Evolutionary conservation across 2,888 invertebrate species (phyloP), one percentile per base, ranked within the genome.

Genomic region (Leucoptera coffeella): DNA sequence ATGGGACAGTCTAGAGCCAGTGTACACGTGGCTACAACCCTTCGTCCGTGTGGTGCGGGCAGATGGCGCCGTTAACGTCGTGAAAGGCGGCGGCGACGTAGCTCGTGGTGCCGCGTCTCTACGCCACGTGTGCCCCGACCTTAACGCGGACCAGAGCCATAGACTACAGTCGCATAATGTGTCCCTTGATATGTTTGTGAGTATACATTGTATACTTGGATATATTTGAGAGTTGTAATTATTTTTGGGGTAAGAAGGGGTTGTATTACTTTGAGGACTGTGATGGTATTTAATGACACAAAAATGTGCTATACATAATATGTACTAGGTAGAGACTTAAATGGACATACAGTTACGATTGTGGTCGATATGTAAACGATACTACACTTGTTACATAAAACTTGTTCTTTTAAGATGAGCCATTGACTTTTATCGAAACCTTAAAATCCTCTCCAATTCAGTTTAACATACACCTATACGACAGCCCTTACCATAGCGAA

Each of bases 21-120:
- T 93, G 56, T 78, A 83, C 14, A 64, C 74, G 33, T 95, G 93
- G 87, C 82, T 95, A 80, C 64, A 75, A 17, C 82, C 90, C 12
- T 89, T 84, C 62, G 88, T 77, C 43, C 46, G 46, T 35, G 83
- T 78, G 33, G 73, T 82, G 38, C 67, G 71, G 23, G 41, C 58
- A 47, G 48, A 48, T 44, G 62, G 74, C 53, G 39, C 47, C 50
- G 55, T 53, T 62, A 35, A 73, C 65, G 42, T 72, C 61, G 50
- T 65, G 58, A 45, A 73, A 58, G 46, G 67, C 50, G 50, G 41
- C 12, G 64, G 57, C 3, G 58, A 58, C 46, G 65, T 67, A 52
- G 80, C 82, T 41, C 75, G 81, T 45, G 69, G 72, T 37, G 80
- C 73, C 42, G 81, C 48, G 34, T 78, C 75, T 1, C 54, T 81